Base-by-base conservation (phyloP, 2,113 vertebrate species). In the Trematomus loennbergii region DNA sequence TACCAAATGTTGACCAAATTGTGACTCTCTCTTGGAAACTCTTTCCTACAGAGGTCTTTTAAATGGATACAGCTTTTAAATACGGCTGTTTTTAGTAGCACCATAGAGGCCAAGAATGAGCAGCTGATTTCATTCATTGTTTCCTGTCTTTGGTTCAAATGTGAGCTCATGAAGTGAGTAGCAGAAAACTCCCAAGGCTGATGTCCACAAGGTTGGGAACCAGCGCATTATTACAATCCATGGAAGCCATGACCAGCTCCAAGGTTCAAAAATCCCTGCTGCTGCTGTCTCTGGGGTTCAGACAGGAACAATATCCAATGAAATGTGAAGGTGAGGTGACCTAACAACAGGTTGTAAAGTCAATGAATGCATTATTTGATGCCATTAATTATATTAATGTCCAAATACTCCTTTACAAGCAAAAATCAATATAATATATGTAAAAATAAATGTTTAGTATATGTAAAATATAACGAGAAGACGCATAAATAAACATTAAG, bases 191-290 rank as follows among this genome's bases (percentile, higher is more conserved):
- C 79, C 52, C 54, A 10, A 4, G 3, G 65, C 25, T 18, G 25
- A 33, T 33, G 48, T 16, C 43, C 59, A 50, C 71, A 72, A 75
- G 69, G 60, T 70, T 70, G 71, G 48, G 77, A 88, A 73, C 68
- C 49, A 59, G 49, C 9, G 1, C n/a, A 5, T 25, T 66, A 64
- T 49, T 63, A 91, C 87, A 91, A 93, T 89, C 79, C 57, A 43
- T 75, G 88, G 88, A 92, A 88, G 88, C 69, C 60, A 8, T 89
- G 86, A 88, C 75, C 33, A 2, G 49, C 25, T 85, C 40, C 46
- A 78, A 79, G 57, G 40, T 82, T 88, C 77, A 67, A 9, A 74
- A 72, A 83, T 17, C 25, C 13, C 68, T 71, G 64, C 79, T 68
- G 12, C 61, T 18, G 61, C 5, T 46, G 11, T 82, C 90, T 76